A percentile compares a stretch with the other conserved stretches of the same genome.
phyloP scores from a whole-genome alignment of 2,113 vertebrate genomes.

The Corythoichthys haematopterus region DNA sequence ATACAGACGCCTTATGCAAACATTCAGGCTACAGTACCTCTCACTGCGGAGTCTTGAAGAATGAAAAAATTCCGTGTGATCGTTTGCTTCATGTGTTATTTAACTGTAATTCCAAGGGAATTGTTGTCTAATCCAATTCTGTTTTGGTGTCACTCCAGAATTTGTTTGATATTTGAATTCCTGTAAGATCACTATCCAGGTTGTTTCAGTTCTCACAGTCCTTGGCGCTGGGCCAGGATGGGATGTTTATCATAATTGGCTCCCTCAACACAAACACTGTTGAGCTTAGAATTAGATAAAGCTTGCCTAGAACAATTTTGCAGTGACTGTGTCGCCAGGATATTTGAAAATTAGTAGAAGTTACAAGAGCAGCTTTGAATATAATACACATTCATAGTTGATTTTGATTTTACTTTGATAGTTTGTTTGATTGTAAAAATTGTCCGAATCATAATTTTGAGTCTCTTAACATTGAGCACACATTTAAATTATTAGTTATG shows the following conservation, averaged over 20 bases:
- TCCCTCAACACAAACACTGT: slow-evolving; percentile 31
- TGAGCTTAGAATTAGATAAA: slow-evolving; percentile 25
- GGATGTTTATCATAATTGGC: slow-evolving; percentile 42
- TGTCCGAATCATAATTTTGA: no score
- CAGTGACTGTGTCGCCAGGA: slow-evolving; percentile 22
- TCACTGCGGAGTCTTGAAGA: not conserved
- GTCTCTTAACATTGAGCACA: no score
- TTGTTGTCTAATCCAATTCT: slow-evolving; percentile 1
- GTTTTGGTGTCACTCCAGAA: slow-evolving; percentile 15
- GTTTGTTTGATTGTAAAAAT: no score
- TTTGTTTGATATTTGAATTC: slow-evolving; percentile 24
- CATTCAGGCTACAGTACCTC: slow-evolving; percentile 7
- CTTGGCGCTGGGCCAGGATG: slow-evolving; percentile 32
- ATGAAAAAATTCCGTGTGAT: not conserved
- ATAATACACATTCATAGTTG: no score
- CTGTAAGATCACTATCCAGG: slow-evolving; percentile 33
- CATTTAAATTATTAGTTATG: no score
- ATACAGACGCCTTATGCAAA: slow-evolving; percentile 35
- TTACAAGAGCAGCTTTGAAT: not conserved
- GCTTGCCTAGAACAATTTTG: slow-evolving; percentile 45
- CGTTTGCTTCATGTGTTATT: not conserved
- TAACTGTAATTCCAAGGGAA: slow-evolving; percentile 14
- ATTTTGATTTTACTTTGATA: no score
- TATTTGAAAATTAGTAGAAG: not conserved
- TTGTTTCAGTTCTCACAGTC: slow-evolving; percentile 38